phyloP scores from a whole-genome alignment of 2,113 vertebrate species.

The Cololabis saira region DNA sequence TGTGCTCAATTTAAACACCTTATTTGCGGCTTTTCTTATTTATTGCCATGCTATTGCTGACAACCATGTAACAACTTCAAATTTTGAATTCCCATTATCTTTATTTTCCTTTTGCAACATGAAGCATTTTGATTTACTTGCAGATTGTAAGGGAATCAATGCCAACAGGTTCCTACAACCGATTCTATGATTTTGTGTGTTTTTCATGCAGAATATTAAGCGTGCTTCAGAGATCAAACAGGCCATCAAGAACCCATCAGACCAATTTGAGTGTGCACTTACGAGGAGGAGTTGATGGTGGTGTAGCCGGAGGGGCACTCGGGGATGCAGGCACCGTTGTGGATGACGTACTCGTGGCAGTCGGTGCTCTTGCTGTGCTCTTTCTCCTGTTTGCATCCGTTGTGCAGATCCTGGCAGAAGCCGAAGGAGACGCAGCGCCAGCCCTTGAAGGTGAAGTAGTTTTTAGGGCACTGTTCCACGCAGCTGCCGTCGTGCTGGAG shows the following conservation, averaged over 20 bases:
- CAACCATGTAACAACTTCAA: too few species aligned
- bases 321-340: conserved; percentile 87
- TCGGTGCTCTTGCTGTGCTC: conserved; percentile 70
- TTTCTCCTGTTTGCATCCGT: conserved; percentile 81
- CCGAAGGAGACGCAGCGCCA: conserved; percentile 92
- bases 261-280: conserved; percentile 71
- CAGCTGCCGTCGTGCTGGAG: conserved; percentile 85
- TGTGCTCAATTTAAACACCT: too few species aligned
- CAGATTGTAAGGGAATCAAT: too few species aligned
- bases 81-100: too few species aligned
- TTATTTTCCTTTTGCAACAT: too few species aligned
- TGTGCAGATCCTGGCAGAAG: conserved; percentile 93
- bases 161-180: too few species aligned
- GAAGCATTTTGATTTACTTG: too few species aligned
- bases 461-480: conserved; percentile 85
- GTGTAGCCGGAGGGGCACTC: conserved; percentile 95
- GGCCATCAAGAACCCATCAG: conserved; percentile 26
- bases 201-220: background rate
- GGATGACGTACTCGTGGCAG: conserved; percentile 90
- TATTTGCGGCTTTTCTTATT: too few species aligned
- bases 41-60: too few species aligned
- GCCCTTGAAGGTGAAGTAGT: conserved; percentile 87
- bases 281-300: conserved; percentile 91
- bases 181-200: too few species aligned
- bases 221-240: conserved; percentile 18